phyloP scores from a whole-genome alignment of 2,113 vertebrate genomes.

The Tyrannus savana region DNA sequence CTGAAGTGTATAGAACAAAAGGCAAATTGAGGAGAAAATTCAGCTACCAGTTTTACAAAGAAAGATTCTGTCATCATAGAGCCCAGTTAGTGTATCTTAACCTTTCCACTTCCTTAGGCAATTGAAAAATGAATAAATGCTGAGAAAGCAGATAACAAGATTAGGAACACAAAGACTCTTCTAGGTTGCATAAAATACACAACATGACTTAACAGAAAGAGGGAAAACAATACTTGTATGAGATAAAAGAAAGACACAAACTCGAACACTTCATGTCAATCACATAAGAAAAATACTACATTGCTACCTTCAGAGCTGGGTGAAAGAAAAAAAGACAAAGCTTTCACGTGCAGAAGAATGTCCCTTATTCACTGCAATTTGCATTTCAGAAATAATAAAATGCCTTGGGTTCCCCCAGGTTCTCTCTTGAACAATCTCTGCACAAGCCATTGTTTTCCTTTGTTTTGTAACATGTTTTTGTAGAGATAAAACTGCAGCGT shows the following conservation, averaged over 20 bases:
- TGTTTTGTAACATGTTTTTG: not conserved
- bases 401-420: not conserved
- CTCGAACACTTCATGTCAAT: not conserved
- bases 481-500: not conserved
- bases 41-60: not conserved
- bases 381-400: slow-evolving; percentile 20
- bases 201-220: slow-evolving; percentile 6
- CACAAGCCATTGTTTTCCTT: not conserved
- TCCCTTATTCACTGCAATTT: slow-evolving; percentile 2
- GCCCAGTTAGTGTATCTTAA: slow-evolving; percentile 7
- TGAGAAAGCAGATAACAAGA: slow-evolving; percentile 38
- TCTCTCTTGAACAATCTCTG: not conserved
- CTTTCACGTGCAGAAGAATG: not conserved
- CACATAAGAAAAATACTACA: slow-evolving; percentile 5
- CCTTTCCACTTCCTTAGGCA: not conserved
- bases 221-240: not conserved
- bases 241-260: slow-evolving; percentile 1
- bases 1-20: slow-evolving; percentile 15
- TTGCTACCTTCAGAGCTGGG: not conserved
- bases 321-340: not conserved
- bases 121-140: slow-evolving; percentile 45
- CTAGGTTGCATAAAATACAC: not conserved
- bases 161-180: slow-evolving; percentile 10
- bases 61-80: slow-evolving; percentile 6
- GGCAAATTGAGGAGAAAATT: not conserved